A percentile compares a stretch with the other conserved stretches of the same genome.
Evolutionary conservation across 2,888 invertebrate species (phyloP).

Genomic region (Hirtodrosophila trivittata): DNA sequence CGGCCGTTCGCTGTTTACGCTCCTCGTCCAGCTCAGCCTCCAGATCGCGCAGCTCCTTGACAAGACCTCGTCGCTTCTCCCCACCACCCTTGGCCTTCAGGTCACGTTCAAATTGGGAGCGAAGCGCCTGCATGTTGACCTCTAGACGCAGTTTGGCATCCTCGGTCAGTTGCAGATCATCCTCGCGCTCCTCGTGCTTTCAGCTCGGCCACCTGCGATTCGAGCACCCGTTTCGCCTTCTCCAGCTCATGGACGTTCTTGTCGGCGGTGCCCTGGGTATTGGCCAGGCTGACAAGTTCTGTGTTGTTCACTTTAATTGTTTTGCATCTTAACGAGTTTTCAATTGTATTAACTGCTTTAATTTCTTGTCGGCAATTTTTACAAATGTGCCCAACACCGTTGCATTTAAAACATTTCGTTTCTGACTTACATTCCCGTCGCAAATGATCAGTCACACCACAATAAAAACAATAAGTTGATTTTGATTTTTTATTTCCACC

Average conservation of each 20-base stretch:
- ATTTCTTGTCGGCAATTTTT: too few relatives aligned
- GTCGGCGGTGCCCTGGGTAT: constrained; percentile 98
- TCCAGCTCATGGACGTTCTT: constrained; percentile 99
- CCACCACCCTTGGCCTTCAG: constrained; percentile 95
- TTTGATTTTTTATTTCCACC: too few relatives aligned
- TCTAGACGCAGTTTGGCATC: constrained; percentile 98
- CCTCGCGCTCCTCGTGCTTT: constrained; percentile 96
- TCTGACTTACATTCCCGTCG: too few relatives aligned
- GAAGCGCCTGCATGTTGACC: constrained; percentile 98
- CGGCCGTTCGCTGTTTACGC: constrained; percentile 95
- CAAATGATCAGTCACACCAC: too few relatives aligned
- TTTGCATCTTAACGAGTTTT: too few relatives aligned
- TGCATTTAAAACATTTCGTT: too few relatives aligned
- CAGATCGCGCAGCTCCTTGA: constrained; percentile 96
- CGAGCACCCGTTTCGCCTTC: constrained; percentile 97
- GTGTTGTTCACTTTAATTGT: too few relatives aligned
- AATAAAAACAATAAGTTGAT: too few relatives aligned
- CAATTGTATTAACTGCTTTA: too few relatives aligned
- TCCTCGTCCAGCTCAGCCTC: constrained; percentile 98
- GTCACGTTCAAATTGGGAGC: constrained; percentile 97
- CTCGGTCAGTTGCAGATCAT: constrained; percentile 97
- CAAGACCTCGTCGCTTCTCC: constrained; percentile 95
- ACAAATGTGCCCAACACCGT: too few relatives aligned
- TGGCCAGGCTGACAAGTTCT: constrained; percentile 98
- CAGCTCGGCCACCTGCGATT: constrained; percentile 95